Evolutionary conservation across 2,113 vertebrate genomes (phyloP), one percentile per base, ranked within the genome.

Genomic region (Microcebus tavaratra): DNA sequence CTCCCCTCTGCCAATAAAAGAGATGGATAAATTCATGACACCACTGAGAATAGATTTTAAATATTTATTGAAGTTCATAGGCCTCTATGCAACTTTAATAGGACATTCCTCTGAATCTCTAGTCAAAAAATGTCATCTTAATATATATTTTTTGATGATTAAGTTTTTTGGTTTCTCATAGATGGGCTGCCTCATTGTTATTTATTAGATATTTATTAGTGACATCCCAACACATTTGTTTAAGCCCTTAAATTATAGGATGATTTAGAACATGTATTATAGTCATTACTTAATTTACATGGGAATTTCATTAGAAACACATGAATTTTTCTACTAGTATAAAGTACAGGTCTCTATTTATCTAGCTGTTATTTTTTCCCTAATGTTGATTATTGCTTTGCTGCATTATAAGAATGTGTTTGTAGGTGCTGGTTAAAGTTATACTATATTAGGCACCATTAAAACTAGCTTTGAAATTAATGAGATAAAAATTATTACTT

Each of bases 61-160:
- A 97, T 98, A 98, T 98, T 97, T 98, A 97, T 50, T 95, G 72
- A 68, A n/a, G 55, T 97, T 98, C 97, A 97, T 90, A 93, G 93
- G 23, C 48, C 72, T 94, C 76, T 90, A 18, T 98, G 50, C 67
- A 98, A 97, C 45, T 97, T 98, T 94, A 97, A 97, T 95, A 97
- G 93, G 76, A 95, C 25, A 57, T 96, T 95, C 14, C 82, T 97
- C 39, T 82, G 65, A 39, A 96, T 75, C 1, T 75, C 34, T 80
- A 70, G 39, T 97, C 61, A 96, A 93, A 98, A 98, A 98, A 95
- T 91, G 6, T 67, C 80, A 97, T 96, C 83, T 96, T 21, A 31
- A 57, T 70, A 91, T 50, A 75, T 8, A 8, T 29, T 92, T 67
- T 59, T 61, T 63, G 25, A 88, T 85, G 95, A 21, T 72, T 90